These are phyloP conservation scores for Onychomys torridus DNA, from an alignment of 2,797 vertebrate genomes.

Conservation along the genomic window DNA sequence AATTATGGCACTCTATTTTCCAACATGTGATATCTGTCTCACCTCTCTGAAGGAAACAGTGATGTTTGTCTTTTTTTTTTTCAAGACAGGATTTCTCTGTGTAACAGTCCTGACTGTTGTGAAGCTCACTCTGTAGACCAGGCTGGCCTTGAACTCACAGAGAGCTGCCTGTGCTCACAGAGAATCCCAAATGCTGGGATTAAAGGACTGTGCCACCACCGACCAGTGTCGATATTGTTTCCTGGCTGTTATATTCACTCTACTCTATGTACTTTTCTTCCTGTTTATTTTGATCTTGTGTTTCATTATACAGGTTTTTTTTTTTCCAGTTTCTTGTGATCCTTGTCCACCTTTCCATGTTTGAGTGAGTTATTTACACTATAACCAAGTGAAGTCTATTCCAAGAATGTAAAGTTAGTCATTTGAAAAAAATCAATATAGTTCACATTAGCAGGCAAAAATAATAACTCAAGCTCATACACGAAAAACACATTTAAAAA, in stretches of 20 bases:
- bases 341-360: background rate
- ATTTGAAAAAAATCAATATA: background rate
- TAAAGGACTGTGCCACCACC: background rate
- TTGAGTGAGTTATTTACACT: background rate
- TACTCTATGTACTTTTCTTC: background rate
- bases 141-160: background rate
- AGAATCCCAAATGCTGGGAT: background rate
- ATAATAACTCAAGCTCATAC: background rate
- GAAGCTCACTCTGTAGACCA: background rate
- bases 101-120: background rate
- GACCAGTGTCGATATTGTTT: background rate
- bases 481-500: background rate
- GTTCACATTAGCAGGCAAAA: background rate
- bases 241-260: background rate
- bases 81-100: background rate
- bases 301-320: background rate
- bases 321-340: background rate
- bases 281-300: constrained; percentile 5
- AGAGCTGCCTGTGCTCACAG: background rate
- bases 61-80: background rate
- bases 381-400: background rate
- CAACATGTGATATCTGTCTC: background rate
- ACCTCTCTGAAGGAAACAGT: background rate
- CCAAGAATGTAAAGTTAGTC: background rate
- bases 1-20: background rate